Evolutionary conservation across 2,113 vertebrate genomes (phyloP), one percentile per base, ranked within the genome.

Genomic region (Amblyornis subalaris): DNA sequence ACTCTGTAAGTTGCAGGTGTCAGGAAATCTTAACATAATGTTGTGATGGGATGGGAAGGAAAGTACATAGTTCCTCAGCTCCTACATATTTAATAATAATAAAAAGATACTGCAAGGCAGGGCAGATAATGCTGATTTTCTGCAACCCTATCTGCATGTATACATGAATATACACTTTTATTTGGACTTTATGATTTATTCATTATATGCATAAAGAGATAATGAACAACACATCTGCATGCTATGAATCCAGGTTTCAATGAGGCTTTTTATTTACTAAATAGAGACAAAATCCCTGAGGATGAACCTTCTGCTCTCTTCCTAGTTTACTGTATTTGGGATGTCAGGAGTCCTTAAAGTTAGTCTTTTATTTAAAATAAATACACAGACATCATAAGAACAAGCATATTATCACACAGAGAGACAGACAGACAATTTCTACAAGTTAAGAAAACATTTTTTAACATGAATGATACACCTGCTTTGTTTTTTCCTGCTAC

Each of bases 161-260:
- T 78, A 82, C 20, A 79, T 69, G 57, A 91, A 88, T 88, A 95
- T 88, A 89, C 53, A 81, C 23, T 82, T 92, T 76, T 92, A 85
- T 89, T 93, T 91, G 71, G 62, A 70, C 54, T 91, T 91, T 89
- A 94, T 96, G 84, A 85, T 95, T 96, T 94, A 95, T 96, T 96
- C 87, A 92, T 95, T 95, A 82, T 70, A 73, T 80, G 82, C 54
- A 79, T 94, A 83, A 85, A 82, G 85, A 85, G 50, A 93, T 88
- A 94, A 95, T 66, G 89, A 95, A 62, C 50, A 94, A 79, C 47
- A 73, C 38, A 70, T 91, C 91, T 94, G 77, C 74, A 82, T 79
- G 64, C 19, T 76, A 60, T 50, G 74, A 89, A 70, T 81, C 21
- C 72, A 82, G 53, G 66, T 88, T 96, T 89, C 77, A 58, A 11